Evolutionary conservation across 1,140 invertebrate species (phyloP), one percentile per base, ranked within the genome.

Genomic region (Dolichoris vasculosae): DNA sequence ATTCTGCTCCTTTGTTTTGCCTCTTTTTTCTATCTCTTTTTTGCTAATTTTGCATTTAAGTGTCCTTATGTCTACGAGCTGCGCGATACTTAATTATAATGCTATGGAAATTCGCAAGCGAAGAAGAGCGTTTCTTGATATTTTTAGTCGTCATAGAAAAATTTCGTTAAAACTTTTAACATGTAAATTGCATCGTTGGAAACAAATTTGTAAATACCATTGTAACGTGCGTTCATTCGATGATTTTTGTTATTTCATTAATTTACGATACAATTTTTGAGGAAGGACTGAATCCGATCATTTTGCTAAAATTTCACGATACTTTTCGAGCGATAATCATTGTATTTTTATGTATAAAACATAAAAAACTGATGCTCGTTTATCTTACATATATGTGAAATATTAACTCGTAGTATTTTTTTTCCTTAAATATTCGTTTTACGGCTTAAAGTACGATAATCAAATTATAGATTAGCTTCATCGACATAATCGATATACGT

Each of bases 11-110:
- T 6, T 4, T 40, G 2, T 40, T 20, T 38, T 26, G 2, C 20
- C 7, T 43, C 4, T 75, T 43, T 75, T 46, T 46, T 20, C 8
- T 1, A 7, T 35, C 48, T 38, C 35, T 43, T 55, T 59, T 59
- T 55, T 48, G 76, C 43, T 51, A 35, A 71, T 81, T 71, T 71
- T 69, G 30, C 43, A 69, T 26, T 81, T 69, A 51, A 81, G 43
- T 23, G 63, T 71, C 40, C 17, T 51, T 32, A 32, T 35, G 11
- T 51, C 71, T 81, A 67, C 64, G 46, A 69, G 40, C 43, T 71
- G n/a, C n/a, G 35, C 13, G 40, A 51, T 69, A 71, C 67, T 17
- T 43, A 81, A 81, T 71, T 69, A 63, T 26, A 71, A 69, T 35
- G n/a, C 71, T 81, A 81, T 55, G 63, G 63, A 32, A 69, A 69